Conservation (phyloP, 1,140 invertebrate species). For the Aphelinus atriplicis region DNA sequence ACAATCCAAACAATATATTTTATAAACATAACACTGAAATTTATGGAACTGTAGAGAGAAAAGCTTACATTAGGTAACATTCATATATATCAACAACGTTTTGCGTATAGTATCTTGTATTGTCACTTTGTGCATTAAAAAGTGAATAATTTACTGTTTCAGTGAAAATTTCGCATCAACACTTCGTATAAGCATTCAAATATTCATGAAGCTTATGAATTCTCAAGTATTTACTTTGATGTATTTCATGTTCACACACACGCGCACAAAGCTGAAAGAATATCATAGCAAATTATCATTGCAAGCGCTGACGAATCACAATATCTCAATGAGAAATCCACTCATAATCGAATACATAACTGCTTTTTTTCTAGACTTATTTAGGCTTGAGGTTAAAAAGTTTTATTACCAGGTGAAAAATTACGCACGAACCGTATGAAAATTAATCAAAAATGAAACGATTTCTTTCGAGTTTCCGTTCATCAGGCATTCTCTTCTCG, state of each 20-base stretch:
- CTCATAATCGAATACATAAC: too few relatives aligned
- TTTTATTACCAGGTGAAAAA: constrained; percentile 11
- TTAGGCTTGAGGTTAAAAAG: constrained; percentile 1
- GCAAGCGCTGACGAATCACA: too few relatives aligned
- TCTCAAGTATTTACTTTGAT: too few relatives aligned
- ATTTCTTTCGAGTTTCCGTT: neutral
- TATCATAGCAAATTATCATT: too few relatives aligned
- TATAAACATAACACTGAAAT: constrained; percentile 1
- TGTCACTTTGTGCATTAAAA: constrained; percentile 29
- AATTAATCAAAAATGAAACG: neutral
- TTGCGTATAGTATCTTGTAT: constrained; percentile 15
- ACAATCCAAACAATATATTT: neutral
- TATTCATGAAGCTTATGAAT: too few relatives aligned
- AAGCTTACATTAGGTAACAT: constrained; percentile 20
- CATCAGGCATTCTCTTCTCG: neutral
- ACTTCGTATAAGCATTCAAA: too few relatives aligned
- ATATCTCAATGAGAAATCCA: too few relatives aligned
- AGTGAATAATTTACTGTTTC: neutral
- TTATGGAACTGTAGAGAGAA: neutral
- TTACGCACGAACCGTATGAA: neutral
- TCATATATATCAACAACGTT: neutral
- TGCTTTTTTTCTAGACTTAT: neutral
- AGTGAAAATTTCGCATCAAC: too few relatives aligned
- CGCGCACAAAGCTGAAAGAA: too few relatives aligned
- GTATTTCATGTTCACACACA: too few relatives aligned